A percentile compares a stretch with the other conserved stretches of the same genome.
phyloP scores from a whole-genome alignment of 1,140 invertebrate species.

The Hyposmocoma kahamanoa region DNA sequence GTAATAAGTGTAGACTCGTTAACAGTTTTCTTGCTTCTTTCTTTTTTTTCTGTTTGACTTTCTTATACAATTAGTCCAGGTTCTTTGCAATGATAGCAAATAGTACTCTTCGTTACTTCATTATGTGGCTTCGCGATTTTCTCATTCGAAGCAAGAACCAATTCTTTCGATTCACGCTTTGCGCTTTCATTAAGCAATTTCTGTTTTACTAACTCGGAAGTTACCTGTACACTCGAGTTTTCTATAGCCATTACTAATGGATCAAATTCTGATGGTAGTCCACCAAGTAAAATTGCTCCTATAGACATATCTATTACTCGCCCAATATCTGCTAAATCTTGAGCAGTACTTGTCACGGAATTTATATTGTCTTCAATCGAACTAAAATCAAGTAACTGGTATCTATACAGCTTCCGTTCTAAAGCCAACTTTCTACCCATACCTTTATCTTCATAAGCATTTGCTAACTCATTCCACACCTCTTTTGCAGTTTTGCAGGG shows the following conservation, averaged over 20 bases:
- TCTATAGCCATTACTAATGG: constrained; percentile 3
- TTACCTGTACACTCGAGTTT: background rate
- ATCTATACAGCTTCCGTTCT: too few relatives aligned
- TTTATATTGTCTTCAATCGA: constrained; percentile 6
- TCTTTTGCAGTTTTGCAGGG: background rate
- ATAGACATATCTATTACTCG: constrained; percentile 7
- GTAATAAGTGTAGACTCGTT: background rate
- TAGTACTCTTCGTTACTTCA: too few relatives aligned
- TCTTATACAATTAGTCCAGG: too few relatives aligned
- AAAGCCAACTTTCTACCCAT: too few relatives aligned
- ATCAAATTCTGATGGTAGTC: background rate
- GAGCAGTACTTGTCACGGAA: constrained; percentile 4
- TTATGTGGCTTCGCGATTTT: too few relatives aligned
- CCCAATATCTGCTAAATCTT: constrained; percentile 11
- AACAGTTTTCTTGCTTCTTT: background rate
- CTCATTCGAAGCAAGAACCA: too few relatives aligned
- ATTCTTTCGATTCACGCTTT: background rate
- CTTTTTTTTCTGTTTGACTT: too few relatives aligned
- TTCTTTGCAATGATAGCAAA: too few relatives aligned
- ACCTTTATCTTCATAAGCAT: background rate
- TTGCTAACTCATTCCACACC: background rate
- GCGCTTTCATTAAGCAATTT: too few relatives aligned
- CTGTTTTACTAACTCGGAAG: too few relatives aligned
- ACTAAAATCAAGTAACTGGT: constrained; percentile 1
- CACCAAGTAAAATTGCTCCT: background rate